Evolutionary conservation across 37 sponge, comb jelly and placozoan genomes (phyloP), one percentile per base, ranked within the genome.

Genomic region (Halichondria panicea): DNA sequence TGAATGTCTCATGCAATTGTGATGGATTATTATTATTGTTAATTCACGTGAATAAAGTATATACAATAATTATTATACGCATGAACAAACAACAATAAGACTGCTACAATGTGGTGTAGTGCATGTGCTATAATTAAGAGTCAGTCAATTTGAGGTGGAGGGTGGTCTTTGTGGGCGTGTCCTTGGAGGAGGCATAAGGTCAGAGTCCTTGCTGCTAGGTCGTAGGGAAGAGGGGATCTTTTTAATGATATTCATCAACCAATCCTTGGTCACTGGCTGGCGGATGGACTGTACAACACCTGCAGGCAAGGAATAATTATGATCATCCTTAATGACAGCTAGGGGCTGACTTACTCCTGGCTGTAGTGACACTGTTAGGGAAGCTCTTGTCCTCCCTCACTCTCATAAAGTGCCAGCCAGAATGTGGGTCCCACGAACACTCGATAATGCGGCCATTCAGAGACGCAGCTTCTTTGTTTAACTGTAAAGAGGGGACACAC

Each of bases 301-400:
- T 92, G 42, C 39, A 48, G 4, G 44, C 32, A 58, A 22, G 50
- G 19, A 68, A 24, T 18, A 41, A 30, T 4, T 27, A 40, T 42
- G 3, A 35, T 3, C 57, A 3, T 7, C 6, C 22, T 33, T 7
- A 42, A 2, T 13, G 21, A 19, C 55, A 61, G 59, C 18, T 11
- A 60, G 41, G 68, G 39, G 32, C 21, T 67, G 24, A 81, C 72
- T 88, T 69, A 98, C 89, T 90, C 9, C 69, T 63, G 13, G 94
- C 91, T 42, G 99, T 98, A 38, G 67, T 77, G 68, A 77, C 59
- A 30, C 86, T 79, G 67, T 98, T 95, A 1, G 99, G 99, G 33
- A 81, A 85, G 56, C 91, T 84, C 63, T 98, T 98, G 70, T 98
- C 99, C 27, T 88, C 91, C 43, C 99, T 53, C 22, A 92, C 81